Evolutionary conservation across 2,797 vertebrate species (phyloP), one percentile per base, ranked within the genome.

Genomic region (Bryconaethiops microstoma): DNA sequence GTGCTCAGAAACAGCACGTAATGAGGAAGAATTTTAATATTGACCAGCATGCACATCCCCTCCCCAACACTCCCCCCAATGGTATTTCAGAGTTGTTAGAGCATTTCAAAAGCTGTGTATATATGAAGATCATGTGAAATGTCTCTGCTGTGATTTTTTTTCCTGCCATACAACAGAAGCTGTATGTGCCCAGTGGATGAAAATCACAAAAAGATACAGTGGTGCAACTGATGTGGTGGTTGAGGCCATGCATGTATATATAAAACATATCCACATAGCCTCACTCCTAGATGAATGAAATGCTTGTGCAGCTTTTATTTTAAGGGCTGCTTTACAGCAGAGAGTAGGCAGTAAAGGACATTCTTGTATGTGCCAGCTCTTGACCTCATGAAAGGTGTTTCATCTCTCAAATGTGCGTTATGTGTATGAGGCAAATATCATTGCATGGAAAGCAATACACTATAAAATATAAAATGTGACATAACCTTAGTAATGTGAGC

Each of bases 11-110:
- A 85, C 77, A 21, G 65, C 82, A 48, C 57, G 70, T 85, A 80
- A 81, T 82, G 63, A 82, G 67, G 52, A 74, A 78, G 75, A n/a
- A 64, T 67, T 74, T 80, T 55, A 65, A 72, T 83, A 77, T 81
- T 83, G 80, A 83, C 83, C 78, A 55, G 80, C 63, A 7, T 60
- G 57, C 76, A 40, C 35, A 62, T 14, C 13, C 60, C 2, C 60
- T 25, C 60, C 60, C 23, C 16, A 35, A 35, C 35, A 2, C 35
- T 4, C 35, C 29, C 29, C 29, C 29, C 29, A 29, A 29, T 29
- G 68, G 69, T 76, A 72, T 77, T 80, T 83, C 40, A 19, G 4
- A 55, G n/a, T 0, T 35, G 63, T 45, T 59, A 67, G 25, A 70
- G 57, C n/a, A 78, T 78, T 55, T 68, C 14, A 17, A 14, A 50